Conservation (phyloP, 2,888 invertebrate genomes). For the Chesias legatella region DNA sequence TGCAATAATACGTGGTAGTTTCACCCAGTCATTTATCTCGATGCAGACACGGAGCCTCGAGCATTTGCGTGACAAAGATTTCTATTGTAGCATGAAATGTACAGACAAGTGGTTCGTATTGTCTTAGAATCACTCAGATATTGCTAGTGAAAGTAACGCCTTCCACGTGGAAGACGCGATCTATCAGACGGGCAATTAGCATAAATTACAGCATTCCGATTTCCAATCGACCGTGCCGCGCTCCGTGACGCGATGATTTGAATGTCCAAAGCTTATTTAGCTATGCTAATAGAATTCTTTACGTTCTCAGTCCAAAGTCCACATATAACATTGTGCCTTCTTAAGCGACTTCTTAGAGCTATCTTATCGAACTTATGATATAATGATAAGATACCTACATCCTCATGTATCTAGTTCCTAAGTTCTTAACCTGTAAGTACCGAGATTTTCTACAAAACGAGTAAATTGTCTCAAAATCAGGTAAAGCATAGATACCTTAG, state of each 20-base stretch:
- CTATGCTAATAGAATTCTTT: too few species aligned
- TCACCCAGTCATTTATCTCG: constrained; percentile 8
- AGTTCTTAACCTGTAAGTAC: too few species aligned
- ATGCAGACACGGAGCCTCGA: constrained; percentile 2
- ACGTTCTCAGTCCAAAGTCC: too few species aligned
- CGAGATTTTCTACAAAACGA: too few species aligned
- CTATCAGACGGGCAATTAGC: constrained; percentile 9
- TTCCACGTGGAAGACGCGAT: constrained; percentile 5
- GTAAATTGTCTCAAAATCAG: background rate
- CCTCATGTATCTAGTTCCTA: too few species aligned
- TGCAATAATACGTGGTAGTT: constrained; percentile 4
- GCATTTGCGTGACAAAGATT: constrained; percentile 23
- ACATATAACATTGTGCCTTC: too few species aligned
- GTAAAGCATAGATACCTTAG: constrained; percentile 68
- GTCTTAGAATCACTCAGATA: constrained; percentile 7
- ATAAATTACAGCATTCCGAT: constrained; percentile 15
- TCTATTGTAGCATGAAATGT: constrained; percentile 22
- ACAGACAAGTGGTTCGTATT: constrained; percentile 12
- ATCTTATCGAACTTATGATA: too few species aligned
- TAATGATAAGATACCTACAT: too few species aligned
- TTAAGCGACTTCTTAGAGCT: too few species aligned
- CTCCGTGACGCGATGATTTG: constrained; percentile 5
- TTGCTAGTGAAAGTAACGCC: constrained; percentile 8
- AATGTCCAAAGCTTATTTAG: too few species aligned
- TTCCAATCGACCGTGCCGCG: background rate